Percentiles rank a stretch among this genome's conserved stretches.
Conservation (phyloP, 2,113 vertebrate species). For the Rhinichthys klamathensis region DNA sequence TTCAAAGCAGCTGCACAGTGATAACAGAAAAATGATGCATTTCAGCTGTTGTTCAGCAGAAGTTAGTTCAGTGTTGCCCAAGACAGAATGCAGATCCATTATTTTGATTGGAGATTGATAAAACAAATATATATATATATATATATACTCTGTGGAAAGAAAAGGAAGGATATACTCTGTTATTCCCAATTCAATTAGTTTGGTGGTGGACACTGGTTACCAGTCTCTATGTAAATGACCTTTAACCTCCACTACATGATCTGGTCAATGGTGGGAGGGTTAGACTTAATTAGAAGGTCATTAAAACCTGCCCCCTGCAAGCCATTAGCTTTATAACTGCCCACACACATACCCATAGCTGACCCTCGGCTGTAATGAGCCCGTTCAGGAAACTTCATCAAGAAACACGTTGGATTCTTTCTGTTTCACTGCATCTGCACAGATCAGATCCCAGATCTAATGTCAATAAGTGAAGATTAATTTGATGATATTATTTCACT, state of each 20-base stretch:
- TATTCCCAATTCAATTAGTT: conserved; percentile 65
- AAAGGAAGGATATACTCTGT: too few relatives aligned
- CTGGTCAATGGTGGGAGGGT: conserved; percentile 70
- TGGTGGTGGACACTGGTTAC: conserved; percentile 66
- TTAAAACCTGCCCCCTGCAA: conserved; percentile 69
- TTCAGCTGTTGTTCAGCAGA: too few relatives aligned
- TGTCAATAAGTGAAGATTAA: not conserved
- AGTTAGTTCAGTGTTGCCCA: too few relatives aligned
- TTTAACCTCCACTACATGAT: conserved; percentile 73
- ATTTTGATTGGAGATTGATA: not conserved
- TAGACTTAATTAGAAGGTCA: conserved; percentile 75
- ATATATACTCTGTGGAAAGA: too few relatives aligned
- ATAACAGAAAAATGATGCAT: too few relatives aligned
- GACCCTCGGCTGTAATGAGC: conserved; percentile 26
- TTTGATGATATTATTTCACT: conserved; percentile 8
- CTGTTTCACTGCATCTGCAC: not conserved
- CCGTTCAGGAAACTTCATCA: not conserved
- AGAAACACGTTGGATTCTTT: not conserved
- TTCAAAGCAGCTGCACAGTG: too few relatives aligned
- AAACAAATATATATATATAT: not conserved
- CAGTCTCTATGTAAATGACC: conserved; percentile 73
- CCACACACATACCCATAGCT: conserved; percentile 55
- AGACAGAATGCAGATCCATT: not conserved
- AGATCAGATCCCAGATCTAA: not conserved
- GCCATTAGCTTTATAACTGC: conserved; percentile 57